Evolutionary conservation across 2,113 vertebrate genomes (phyloP).

Genomic region (Cyprinodon tularosa): DNA sequence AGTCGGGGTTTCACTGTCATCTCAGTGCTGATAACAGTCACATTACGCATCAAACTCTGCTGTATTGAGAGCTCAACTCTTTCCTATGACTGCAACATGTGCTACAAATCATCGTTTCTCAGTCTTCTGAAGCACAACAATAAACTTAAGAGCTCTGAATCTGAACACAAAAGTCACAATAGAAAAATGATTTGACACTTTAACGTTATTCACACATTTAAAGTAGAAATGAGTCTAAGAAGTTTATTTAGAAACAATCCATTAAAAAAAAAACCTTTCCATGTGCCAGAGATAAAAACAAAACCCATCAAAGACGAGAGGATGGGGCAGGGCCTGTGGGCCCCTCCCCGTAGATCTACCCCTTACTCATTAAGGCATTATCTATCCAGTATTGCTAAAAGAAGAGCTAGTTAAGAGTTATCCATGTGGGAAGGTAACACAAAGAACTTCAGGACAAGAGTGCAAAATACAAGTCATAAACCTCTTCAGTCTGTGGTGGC

Average conservation of each 20-base stretch:
- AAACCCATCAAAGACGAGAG: slow-evolving; percentile 49
- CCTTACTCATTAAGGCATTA: slow-evolving; percentile 75
- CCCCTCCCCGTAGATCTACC: slow-evolving; percentile 57
- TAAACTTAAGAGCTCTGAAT: slow-evolving; percentile 49
- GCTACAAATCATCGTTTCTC: slow-evolving; percentile 33
- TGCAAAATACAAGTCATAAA: slow-evolving; percentile 71
- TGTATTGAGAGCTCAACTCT: slow-evolving; percentile 25
- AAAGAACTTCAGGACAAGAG: slow-evolving; percentile 58
- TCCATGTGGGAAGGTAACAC: slow-evolving; percentile 39
- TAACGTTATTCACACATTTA: slow-evolving; percentile 69
- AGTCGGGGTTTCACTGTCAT: not conserved
- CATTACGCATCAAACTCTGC: slow-evolving; percentile 30
- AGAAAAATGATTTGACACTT: slow-evolving; percentile 63
- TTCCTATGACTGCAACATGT: slow-evolving; percentile 37
- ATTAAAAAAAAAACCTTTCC: slow-evolving; percentile 3
- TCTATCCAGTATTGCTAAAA: slow-evolving; percentile 80
- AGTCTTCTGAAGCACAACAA: slow-evolving; percentile 54
- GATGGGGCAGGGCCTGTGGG: slow-evolving; percentile 45
- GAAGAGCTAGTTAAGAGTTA: slow-evolving; percentile 59
- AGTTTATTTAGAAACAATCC: slow-evolving; percentile 28
- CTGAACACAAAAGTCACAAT: slow-evolving; percentile 62
- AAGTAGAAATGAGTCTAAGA: slow-evolving; percentile 65
- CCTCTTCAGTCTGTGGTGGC: slow-evolving; percentile 50
- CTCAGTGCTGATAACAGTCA: slow-evolving; percentile 33
- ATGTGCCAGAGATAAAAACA: slow-evolving; percentile 60